Base-by-base conservation (phyloP, 2,113 vertebrate genomes). In the Charadrius vociferus region DNA sequence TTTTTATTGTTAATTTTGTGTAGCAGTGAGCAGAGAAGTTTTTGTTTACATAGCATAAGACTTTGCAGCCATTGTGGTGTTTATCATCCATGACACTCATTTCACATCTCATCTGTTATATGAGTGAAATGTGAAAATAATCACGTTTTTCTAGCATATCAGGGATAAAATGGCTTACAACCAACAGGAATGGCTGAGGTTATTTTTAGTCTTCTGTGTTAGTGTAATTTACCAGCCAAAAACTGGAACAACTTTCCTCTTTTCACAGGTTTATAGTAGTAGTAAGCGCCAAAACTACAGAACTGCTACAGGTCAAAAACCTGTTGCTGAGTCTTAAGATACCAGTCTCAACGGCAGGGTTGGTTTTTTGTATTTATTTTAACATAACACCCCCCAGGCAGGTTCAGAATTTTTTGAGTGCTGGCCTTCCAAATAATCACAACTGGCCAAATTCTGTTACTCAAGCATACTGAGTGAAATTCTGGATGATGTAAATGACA, bases 1-100 rank as follows among this genome's bases (percentile, higher is more conserved):
- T 93, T 97, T 97, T 97, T 93, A 92, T 62, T 95, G 55, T 85
- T 97, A 95, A 94, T 96, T 96, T 97, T 95, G 49, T 71, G 56
- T 83, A 92, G 20, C 50, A 91, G 86, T 37, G 88, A 95, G 82
- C 49, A 67, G 61, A 72, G 88, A 87, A 88, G 66, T 81, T 96
- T 91, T 95, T 96, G 88, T 95, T 97, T 97, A 95, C 62, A 82
- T 29, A 96, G 59, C 22, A 5, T 90, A 92, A 96, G 94, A 91
- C 73, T 58, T 90, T 92, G 81, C 56, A 97, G 72, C 80, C 81
- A 84, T 80, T 89, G 71, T 47, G 30, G 10, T 49, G 55, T 97
- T 97, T 95, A 95, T 98, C 50, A 94, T 86, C 86, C 87, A 55
- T 82, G 80, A 96, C 91, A 29, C 52, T 96, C 75, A 97, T 97